Evolutionary conservation across 1,140 invertebrate species (phyloP), one percentile per base, ranked within the genome.

Genomic region (Diachasma alloeum): DNA sequence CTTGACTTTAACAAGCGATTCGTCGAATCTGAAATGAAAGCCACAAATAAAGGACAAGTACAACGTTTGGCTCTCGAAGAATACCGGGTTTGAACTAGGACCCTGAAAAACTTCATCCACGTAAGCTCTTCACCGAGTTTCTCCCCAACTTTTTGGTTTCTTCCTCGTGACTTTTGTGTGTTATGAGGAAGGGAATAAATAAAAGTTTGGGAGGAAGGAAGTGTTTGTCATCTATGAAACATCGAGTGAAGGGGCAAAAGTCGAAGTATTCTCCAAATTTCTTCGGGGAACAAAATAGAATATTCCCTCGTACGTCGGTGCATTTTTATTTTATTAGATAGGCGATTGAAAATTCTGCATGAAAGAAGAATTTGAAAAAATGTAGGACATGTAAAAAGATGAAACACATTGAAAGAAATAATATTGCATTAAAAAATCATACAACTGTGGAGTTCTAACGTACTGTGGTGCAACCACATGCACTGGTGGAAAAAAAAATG

Each of bases 61-160:
- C 15, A 72, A 26, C n/a, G 53, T 46, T 46, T 46, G n/a, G 11
- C 44, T 46, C 44, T 46, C 44, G 31, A 11, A 46, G 44, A 11
- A 46, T 46, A 3, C 44, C 44, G 44, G 10, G 11, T 2, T n/a
- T 4, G 44, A 46, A 46, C 44, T n/a, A 2, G 3, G 11, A 11
- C 44, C 44, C 44, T n/a, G 53, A 48, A 46, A 74, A 74, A 74
- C 36, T 66, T 24, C 66, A 74, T 74, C 37, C 72, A 44, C 72
- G 72, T 74, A 74, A 74, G 59, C 72, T 63, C 56, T 44, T 44
- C 56, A 37, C 66, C 66, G 19, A 36, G 31, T 74, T 66, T 36
- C 42, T 63, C 53, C 15, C 37, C 66, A 74, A 74, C 72, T 74
- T 74, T 74, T 39, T 66, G 36, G 26, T 66, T 74, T 24, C 63